Percentiles rank a stretch among this genome's conserved stretches.
Evolutionary conservation across 92 coral and sea anemone genomes (phyloP).

Genomic region (Phenganax marumi): DNA sequence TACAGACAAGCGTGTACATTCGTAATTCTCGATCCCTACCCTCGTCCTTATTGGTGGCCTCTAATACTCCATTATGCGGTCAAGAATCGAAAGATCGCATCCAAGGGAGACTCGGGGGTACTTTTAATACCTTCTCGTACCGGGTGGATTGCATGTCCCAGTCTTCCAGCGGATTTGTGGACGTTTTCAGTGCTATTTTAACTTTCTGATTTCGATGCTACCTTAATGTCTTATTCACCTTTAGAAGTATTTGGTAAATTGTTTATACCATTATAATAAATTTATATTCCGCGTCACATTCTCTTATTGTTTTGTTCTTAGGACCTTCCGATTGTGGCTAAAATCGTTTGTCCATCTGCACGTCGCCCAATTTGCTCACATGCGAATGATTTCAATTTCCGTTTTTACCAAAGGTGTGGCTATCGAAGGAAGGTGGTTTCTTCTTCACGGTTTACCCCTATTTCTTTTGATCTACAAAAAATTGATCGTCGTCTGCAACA

Average conservation of each 20-base stretch:
- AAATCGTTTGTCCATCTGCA: constrained; percentile 39
- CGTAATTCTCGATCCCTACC: constrained; percentile 39
- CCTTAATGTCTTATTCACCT: too few species aligned
- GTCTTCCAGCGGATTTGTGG: too few species aligned
- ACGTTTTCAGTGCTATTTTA: too few species aligned
- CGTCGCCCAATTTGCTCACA: constrained; percentile 55
- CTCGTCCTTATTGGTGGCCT: constrained; percentile 59
- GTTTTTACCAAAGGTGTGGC: constrained; percentile 63
- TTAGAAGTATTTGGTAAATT: too few species aligned
- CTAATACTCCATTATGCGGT: constrained; percentile 30
- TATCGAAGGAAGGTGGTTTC: constrained; percentile 31
- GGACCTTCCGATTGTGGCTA: constrained; percentile 55
- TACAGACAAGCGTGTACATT: constrained; percentile 39
- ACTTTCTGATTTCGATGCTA: too few species aligned
- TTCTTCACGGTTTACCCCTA: neutral
- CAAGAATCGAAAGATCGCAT: too few species aligned
- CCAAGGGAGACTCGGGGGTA: too few species aligned
- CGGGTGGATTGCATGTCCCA: too few species aligned
- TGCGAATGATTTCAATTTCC: constrained; percentile 59
- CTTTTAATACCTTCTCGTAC: too few species aligned
- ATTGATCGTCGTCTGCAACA: constrained; percentile 50
- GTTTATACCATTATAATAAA: too few species aligned
- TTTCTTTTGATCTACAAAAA: constrained; percentile 14
- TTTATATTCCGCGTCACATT: too few species aligned
- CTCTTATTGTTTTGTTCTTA: constrained; percentile 26